Percentiles rank a stretch among this genome's conserved stretches.
phyloP scores from a whole-genome alignment of 2,113 vertebrate genomes.

The Anarhynchus alexandrinus region DNA sequence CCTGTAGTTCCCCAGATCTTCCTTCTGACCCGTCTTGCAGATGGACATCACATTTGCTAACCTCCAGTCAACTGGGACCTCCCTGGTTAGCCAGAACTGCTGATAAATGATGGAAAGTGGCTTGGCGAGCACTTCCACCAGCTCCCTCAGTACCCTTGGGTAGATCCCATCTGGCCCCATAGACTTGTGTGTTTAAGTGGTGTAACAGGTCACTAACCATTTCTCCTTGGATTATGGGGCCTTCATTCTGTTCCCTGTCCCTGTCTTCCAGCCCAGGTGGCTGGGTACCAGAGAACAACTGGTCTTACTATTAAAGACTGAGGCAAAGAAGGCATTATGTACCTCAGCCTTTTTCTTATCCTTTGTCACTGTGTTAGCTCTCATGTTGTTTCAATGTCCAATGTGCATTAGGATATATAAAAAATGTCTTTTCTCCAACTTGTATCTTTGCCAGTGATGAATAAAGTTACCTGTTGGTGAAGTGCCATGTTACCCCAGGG shows the following conservation, averaged over 20 bases:
- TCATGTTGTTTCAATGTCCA: not conserved
- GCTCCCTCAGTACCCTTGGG: not conserved
- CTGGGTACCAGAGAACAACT: not conserved
- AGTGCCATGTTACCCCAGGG: not conserved
- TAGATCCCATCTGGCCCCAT: not conserved
- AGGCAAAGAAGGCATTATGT: not conserved
- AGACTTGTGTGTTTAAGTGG: not conserved
- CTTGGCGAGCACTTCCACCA: not conserved
- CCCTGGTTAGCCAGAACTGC: not conserved
- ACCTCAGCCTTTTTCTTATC: not conserved
- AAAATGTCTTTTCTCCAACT: not conserved
- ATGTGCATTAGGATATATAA: not conserved
- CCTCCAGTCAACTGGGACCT: not conserved
- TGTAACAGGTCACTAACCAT: not conserved
- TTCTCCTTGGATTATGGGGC: not conserved
- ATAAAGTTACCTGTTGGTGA: not conserved
- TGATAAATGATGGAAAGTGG: not conserved
- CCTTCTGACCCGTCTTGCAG: not conserved
- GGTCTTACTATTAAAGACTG: not conserved
- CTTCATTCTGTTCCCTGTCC: not conserved
- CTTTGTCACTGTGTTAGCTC: not conserved
- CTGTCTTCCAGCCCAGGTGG: not conserved
- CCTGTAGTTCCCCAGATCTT: not conserved
- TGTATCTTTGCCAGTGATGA: not conserved
- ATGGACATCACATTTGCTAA: not conserved